Base-by-base conservation (phyloP, 1,140 invertebrate genomes). In the Trichomalopsis sarcophagae region DNA sequence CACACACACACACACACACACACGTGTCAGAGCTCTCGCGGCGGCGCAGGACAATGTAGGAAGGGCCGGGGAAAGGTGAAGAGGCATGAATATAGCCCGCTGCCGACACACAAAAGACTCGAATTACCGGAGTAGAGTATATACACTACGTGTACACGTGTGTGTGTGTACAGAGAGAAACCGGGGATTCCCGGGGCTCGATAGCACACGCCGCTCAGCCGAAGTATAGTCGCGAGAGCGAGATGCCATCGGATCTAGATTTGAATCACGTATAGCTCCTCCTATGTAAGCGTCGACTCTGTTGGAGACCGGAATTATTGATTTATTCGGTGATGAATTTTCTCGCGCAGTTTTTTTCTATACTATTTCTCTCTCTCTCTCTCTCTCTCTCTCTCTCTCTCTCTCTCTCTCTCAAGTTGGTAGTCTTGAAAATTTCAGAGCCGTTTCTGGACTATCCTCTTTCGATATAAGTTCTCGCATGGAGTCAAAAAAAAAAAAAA, bases 181-280 rank as follows among this genome's bases (percentile, higher is more conserved):
- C 9, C 27, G 73, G 50, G 47, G 66, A 69, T 81, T 92, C 87
- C 86, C 84, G 40, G 84, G 78, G 79, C 77, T 88, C 89, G 91
- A 91, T 91, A 91, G 89, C 89, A 87, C 86, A 86, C 82, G 86
- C 85, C 82, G 86, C 86, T 85, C 27, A 77, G 30, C 21, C 14
- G 86, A n/a, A 62, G 27, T 27, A 27, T 27, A 27, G 21, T 62
- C 17, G 21, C 47, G 47, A 17, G 55, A 21, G 13, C 2, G 75
- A 89, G 89, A 91, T 92, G 88, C 79, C 88, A 90, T 91, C 91
- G 85, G 86, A 92, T 92, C 91, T 92, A 92, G 91, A 92, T 92
- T 93, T 93, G 89, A 92, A 92, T 93, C 91, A 92, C 92, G 91
- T 93, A 91, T 84, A 84, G 6, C 40, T 44, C 21, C 21, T 1